These are phyloP conservation scores for Euplexia lucipara DNA, from an alignment of 2,888 invertebrate genomes.

Conservation along the genomic window DNA sequence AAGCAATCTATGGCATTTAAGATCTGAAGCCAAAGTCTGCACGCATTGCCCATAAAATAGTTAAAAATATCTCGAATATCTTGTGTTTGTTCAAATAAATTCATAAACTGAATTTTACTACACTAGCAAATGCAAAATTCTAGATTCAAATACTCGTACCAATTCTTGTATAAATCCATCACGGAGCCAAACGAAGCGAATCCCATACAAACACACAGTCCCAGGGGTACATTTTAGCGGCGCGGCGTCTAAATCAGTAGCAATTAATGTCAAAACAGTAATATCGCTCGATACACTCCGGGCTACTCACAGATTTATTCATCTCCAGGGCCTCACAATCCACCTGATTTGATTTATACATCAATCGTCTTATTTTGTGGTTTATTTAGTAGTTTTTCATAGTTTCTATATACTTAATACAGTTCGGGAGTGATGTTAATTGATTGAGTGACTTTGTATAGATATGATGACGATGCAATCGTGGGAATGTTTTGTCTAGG, in stretches of 20 bases:
- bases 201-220: constrained; percentile 37
- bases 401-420: constrained; percentile 42
- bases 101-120: neutral
- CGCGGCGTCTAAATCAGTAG: constrained; percentile 78
- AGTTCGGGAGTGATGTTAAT: constrained; percentile 31
- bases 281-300: constrained; percentile 78
- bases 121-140: neutral
- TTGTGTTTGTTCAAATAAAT: too few relatives aligned
- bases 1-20: too few relatives aligned
- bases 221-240: constrained; percentile 76
- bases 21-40: too few relatives aligned
- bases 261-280: constrained; percentile 87
- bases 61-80: too few relatives aligned
- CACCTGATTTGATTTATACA: constrained; percentile 66
- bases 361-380: constrained; percentile 61
- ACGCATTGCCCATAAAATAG: too few relatives aligned
- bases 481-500: neutral
- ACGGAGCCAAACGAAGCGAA: constrained; percentile 33
- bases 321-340: constrained; percentile 66
- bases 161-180: constrained; percentile 26
- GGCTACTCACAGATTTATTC: constrained; percentile 81
- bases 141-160: neutral
- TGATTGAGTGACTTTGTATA: constrained; percentile 40
- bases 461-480: constrained; percentile 17
- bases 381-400: constrained; percentile 64